These are phyloP conservation scores for Aphidius colemani DNA, from an alignment of 2,888 invertebrate species.

Conservation along the genomic window DNA sequence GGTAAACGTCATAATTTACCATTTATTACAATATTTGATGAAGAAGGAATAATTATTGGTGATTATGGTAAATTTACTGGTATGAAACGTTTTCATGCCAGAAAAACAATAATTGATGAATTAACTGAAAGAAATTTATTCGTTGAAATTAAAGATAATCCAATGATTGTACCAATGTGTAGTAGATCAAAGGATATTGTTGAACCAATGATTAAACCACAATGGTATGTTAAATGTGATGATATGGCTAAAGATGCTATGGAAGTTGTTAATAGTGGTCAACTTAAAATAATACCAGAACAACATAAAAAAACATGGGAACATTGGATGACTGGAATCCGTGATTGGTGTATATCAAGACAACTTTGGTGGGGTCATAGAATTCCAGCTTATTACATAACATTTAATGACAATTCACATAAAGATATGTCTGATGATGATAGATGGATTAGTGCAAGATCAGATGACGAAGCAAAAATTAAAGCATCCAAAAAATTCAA, in stretches of 20 bases:
- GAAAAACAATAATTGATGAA: conserved; percentile 78
- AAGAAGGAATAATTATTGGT: conserved; percentile 82
- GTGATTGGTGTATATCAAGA: conserved; percentile 98
- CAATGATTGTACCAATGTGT: conserved; percentile 96
- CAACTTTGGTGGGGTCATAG: conserved; percentile 99
- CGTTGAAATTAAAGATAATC: conserved; percentile 82
- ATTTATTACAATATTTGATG: conserved; percentile 88
- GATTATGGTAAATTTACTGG: conserved; percentile 82
- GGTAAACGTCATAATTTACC: conserved; percentile 80
- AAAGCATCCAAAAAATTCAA: conserved; percentile 79
- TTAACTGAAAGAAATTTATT: conserved; percentile 76
- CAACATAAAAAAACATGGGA: conserved; percentile 92
- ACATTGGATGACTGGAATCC: conserved; percentile 94
- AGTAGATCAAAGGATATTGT: conserved; percentile 97
- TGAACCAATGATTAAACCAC: conserved; percentile 93
- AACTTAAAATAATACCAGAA: conserved; percentile 88
- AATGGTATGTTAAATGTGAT: conserved; percentile 92
- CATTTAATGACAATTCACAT: conserved; percentile 60
- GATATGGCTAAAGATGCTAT: conserved; percentile 89
- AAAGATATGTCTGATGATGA: conserved; percentile 56
- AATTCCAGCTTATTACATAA: conserved; percentile 90
- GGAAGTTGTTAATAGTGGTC: conserved; percentile 77
- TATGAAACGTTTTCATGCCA: conserved; percentile 88
- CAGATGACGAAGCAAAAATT: conserved; percentile 73
- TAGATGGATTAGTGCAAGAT: conserved; percentile 64